A percentile compares a stretch with the other conserved stretches of the same genome.
Conservation (phyloP, 2,113 vertebrate species). For the Mesocricetus auratus region DNA sequence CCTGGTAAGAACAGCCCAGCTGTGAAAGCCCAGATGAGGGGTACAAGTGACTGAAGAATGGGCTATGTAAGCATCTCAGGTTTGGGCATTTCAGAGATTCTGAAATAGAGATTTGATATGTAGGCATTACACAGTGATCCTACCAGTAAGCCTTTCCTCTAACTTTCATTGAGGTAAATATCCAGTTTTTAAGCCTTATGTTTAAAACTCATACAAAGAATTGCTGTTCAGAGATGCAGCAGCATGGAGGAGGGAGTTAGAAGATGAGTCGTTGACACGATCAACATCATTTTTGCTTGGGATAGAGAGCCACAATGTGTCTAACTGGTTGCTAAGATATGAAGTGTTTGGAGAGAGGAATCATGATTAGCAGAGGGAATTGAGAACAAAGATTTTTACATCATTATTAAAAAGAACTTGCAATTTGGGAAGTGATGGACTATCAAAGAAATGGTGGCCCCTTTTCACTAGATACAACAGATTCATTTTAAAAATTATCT, state of each 20-base stretch:
- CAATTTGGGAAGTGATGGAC: background rate
- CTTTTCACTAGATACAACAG: background rate
- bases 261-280: background rate
- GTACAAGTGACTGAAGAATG: background rate
- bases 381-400: background rate
- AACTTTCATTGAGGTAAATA: constrained; percentile 12
- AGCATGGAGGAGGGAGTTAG: background rate
- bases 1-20: background rate
- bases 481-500: constrained; percentile 35
- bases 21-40: background rate
- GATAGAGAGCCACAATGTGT: background rate
- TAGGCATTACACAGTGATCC: background rate
- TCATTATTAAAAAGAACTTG: constrained; percentile 40
- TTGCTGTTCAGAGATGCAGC: background rate
- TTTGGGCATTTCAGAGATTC: constrained; percentile 23
- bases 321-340: background rate
- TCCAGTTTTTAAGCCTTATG: constrained; percentile 37
- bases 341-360: background rate
- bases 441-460: background rate
- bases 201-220: constrained; percentile 15
- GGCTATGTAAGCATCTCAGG: background rate
- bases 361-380: background rate
- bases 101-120: constrained; percentile 38
- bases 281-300: background rate
- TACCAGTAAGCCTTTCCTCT: background rate